Conservation (phyloP, 2,888 invertebrate species). For the Silvanus unidentatus region DNA sequence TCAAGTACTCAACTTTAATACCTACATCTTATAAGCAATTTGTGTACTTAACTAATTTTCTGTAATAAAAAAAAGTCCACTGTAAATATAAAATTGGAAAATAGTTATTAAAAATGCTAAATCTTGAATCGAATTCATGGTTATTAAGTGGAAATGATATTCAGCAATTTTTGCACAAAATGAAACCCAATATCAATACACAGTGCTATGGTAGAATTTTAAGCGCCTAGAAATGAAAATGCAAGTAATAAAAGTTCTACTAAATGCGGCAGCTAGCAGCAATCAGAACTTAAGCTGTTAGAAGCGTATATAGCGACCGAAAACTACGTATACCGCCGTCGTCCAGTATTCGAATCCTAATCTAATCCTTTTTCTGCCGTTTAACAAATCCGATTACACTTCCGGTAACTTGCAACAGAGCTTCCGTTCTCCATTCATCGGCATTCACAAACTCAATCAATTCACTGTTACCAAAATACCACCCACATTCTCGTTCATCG, state of each 20-base stretch:
- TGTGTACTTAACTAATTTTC: too few relatives aligned
- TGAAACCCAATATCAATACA: neutral
- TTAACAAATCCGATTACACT: conserved; percentile 45
- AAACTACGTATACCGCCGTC: too few relatives aligned
- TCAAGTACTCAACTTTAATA: too few relatives aligned
- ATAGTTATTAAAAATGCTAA: too few relatives aligned
- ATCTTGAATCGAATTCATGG: too few relatives aligned
- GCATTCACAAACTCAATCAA: conserved; percentile 3
- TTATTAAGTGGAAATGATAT: too few relatives aligned
- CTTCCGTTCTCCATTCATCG: conserved; percentile 4
- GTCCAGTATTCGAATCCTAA: conserved; percentile 33
- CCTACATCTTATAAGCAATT: too few relatives aligned
- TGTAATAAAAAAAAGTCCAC: too few relatives aligned
- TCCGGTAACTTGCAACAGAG: conserved; percentile 19
- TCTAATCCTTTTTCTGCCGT: conserved; percentile 41
- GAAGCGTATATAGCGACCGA: conserved; percentile 24
- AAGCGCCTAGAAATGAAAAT: conserved; percentile 14
- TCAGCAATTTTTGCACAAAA: too few relatives aligned
- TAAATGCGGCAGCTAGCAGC: conserved; percentile 26
- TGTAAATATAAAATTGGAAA: too few relatives aligned
- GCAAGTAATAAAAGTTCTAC: conserved; percentile 29
- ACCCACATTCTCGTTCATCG: too few relatives aligned
- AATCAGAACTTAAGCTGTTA: conserved; percentile 27
- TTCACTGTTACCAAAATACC: neutral
- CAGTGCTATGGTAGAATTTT: conserved; percentile 3